phyloP scores from a whole-genome alignment of 64 coral and sea anemone genomes.

The Actinia tenebrosa region DNA sequence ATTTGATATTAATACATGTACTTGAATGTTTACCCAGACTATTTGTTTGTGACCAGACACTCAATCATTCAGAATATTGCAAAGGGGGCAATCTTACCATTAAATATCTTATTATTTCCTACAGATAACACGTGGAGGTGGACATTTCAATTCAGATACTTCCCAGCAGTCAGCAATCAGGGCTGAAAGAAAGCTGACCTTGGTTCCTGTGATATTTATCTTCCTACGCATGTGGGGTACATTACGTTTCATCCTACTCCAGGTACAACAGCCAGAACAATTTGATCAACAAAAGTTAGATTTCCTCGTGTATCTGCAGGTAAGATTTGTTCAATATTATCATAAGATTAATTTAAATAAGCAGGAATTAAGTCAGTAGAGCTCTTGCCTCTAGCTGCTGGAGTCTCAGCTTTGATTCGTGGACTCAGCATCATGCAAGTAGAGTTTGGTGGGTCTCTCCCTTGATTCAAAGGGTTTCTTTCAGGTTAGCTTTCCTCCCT shows the following conservation, averaged over 20 bases:
- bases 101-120: not conserved
- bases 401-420: too few relatives aligned
- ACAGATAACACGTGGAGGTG: not conserved
- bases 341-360: not conserved
- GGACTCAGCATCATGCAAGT: too few relatives aligned
- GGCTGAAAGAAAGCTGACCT: constrained; percentile 26
- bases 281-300: not conserved
- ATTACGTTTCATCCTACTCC: constrained; percentile 20
- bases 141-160: constrained; percentile 31
- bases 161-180: constrained; percentile 36
- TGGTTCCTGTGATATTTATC: constrained; percentile 58
- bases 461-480: too few relatives aligned
- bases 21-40: too few relatives aligned
- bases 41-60: too few relatives aligned
- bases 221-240: constrained; percentile 71
- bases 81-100: too few relatives aligned
- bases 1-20: too few relatives aligned
- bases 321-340: not conserved
- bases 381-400: too few relatives aligned
- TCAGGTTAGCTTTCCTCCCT: too few relatives aligned
- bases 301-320: constrained; percentile 45
- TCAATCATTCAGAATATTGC: too few relatives aligned
- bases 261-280: not conserved
- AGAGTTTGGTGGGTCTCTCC: too few relatives aligned
- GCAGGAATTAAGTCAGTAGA: too few relatives aligned